Conservation (phyloP, 2,888 invertebrate species). For the Calameuta filiformis region DNA sequence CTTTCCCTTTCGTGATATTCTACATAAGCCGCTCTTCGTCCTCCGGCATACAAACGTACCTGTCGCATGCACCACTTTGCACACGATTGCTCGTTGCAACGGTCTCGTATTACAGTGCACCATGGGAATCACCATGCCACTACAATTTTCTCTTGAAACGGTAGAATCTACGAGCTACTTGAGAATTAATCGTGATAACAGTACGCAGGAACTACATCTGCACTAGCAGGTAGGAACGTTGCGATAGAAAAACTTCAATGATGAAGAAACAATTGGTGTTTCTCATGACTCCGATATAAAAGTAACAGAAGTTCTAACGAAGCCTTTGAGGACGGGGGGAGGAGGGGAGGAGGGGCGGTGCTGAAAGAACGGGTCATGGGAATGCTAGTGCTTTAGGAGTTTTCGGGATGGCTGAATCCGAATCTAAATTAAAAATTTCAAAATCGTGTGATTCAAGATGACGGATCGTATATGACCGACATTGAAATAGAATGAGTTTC, state of each 20-base stretch:
- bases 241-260: not conserved
- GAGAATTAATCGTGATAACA: not conserved
- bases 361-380: no score
- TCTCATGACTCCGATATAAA: not conserved
- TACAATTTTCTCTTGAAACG: not conserved
- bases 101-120: not conserved
- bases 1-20: slow-evolving; percentile 52
- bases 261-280: not conserved
- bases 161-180: not conserved
- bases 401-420: no score
- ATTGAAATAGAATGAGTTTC: no score
- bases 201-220: not conserved
- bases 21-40: slow-evolving; percentile 4
- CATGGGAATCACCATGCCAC: not conserved
- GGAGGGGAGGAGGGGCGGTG: no score
- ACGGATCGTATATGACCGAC: no score
- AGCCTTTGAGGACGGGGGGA: no score
- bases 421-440: no score
- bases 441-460: no score
- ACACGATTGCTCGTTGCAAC: not conserved
- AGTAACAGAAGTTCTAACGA: not conserved
- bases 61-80: not conserved
- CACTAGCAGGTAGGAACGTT: not conserved
- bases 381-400: no score
- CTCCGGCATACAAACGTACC: not conserved